Percentiles rank a stretch among this genome's conserved stretches.
phyloP scores from a whole-genome alignment of 2,113 vertebrate species.

The Seriola quinqueradiata region DNA sequence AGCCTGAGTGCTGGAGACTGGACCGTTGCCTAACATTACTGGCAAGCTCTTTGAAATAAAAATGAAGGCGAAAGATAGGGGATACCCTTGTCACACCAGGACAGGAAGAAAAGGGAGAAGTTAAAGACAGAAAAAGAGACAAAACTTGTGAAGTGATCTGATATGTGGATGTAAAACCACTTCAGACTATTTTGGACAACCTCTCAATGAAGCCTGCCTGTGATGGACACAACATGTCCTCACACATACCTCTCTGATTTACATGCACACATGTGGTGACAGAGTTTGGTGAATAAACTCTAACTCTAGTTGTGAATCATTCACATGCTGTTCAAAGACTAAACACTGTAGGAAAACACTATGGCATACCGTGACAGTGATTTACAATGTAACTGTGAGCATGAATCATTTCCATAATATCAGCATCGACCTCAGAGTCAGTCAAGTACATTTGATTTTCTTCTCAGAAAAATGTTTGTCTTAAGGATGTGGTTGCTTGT shows the following conservation, averaged over 20 bases:
- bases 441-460: conserved; percentile 9
- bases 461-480: no score
- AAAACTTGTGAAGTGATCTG: background rate
- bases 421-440: background rate
- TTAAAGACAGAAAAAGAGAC: background rate
- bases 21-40: background rate
- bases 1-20: background rate
- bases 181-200: background rate
- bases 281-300: background rate
- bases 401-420: background rate
- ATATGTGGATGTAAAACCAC: background rate
- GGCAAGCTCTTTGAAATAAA: background rate
- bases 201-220: background rate
- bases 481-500: conserved; percentile 63
- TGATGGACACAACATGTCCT: background rate
- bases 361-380: background rate
- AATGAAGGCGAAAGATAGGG: background rate
- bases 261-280: background rate
- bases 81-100: background rate
- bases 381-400: background rate
- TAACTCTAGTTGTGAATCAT: background rate
- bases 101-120: background rate
- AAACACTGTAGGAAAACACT: background rate
- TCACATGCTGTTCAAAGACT: background rate
- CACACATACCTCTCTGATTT: background rate